These are phyloP conservation scores for Notothenia rossii DNA, from an alignment of 2,113 vertebrate species.

Conservation along the genomic window DNA sequence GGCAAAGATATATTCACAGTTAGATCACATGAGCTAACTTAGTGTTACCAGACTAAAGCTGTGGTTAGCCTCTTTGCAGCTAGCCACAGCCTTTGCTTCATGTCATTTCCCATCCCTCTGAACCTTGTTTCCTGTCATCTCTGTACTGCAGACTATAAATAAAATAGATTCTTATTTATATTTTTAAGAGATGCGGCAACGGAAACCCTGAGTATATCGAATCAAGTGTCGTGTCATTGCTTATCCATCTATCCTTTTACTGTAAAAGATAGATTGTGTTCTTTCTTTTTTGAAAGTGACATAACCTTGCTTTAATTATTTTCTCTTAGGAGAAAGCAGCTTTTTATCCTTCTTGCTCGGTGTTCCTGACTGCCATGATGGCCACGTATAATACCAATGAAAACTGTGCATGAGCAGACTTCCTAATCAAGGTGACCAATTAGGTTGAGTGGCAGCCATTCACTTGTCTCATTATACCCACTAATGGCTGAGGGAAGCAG, in stretches of 20 bases:
- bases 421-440: slow-evolving; percentile 72
- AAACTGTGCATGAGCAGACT: slow-evolving; percentile 49
- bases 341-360: slow-evolving; percentile 15
- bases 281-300: neutral
- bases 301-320: neutral
- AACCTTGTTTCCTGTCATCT: slow-evolving; percentile 1
- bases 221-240: neutral
- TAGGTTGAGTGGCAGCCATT: slow-evolving; percentile 73
- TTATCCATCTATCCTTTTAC: neutral
- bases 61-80: neutral
- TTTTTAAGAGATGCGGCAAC: neutral
- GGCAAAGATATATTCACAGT: no score
- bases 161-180: neutral
- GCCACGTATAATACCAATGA: slow-evolving; percentile 14
- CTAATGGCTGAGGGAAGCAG: slow-evolving; percentile 63
- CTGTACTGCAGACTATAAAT: neutral
- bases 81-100: neutral
- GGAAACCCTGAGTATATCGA: neutral
- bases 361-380: neutral
- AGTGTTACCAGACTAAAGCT: no score
- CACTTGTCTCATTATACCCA: slow-evolving; percentile 61
- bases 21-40: no score
- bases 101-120: neutral
- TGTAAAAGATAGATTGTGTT: neutral
- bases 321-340: neutral